phyloP scores from a whole-genome alignment of 2,888 invertebrate species.

The Baronia brevicornis region DNA sequence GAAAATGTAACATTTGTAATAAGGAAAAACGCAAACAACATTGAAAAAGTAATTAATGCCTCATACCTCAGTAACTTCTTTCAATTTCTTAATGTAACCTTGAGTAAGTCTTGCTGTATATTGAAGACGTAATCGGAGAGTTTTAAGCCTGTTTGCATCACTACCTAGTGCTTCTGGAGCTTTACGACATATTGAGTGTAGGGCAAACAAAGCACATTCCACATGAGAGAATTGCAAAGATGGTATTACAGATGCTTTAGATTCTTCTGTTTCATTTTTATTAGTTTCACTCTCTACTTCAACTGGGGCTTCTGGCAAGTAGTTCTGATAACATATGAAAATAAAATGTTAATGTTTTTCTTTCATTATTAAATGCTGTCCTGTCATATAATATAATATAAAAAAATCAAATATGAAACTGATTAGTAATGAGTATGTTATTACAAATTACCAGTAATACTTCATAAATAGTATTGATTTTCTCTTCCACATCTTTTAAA shows the following conservation, averaged over 20 bases:
- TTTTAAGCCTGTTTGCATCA: slow-evolving; percentile 84
- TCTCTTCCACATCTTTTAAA: slow-evolving; percentile 82
- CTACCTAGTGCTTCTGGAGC: slow-evolving; percentile 83
- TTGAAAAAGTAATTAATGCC: no score
- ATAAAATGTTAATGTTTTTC: background rate
- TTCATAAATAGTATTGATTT: slow-evolving; percentile 85
- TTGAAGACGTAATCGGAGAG: slow-evolving; percentile 89
- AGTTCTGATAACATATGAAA: slow-evolving; percentile 74
- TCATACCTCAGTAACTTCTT: slow-evolving; percentile 75
- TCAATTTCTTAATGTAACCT: slow-evolving; percentile 83
- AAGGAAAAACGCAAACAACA: slow-evolving; percentile 20
- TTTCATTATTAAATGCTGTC: background rate
- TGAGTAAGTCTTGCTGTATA: slow-evolving; percentile 95
- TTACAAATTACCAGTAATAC: slow-evolving; percentile 80
- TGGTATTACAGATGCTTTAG: slow-evolving; percentile 76
- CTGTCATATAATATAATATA: no score
- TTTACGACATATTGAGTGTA: slow-evolving; percentile 86
- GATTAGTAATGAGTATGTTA: slow-evolving; percentile 1
- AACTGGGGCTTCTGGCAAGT: slow-evolving; percentile 91
- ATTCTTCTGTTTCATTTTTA: slow-evolving; percentile 43
- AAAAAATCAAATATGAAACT: no score
- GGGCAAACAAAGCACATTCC: slow-evolving; percentile 89
- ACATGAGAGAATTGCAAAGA: slow-evolving; percentile 94
- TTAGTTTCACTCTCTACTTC: slow-evolving; percentile 66
- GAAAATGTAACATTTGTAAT: no score